phyloP scores from a whole-genome alignment of 2,888 invertebrate genomes.

The Drosophila sordidula region DNA sequence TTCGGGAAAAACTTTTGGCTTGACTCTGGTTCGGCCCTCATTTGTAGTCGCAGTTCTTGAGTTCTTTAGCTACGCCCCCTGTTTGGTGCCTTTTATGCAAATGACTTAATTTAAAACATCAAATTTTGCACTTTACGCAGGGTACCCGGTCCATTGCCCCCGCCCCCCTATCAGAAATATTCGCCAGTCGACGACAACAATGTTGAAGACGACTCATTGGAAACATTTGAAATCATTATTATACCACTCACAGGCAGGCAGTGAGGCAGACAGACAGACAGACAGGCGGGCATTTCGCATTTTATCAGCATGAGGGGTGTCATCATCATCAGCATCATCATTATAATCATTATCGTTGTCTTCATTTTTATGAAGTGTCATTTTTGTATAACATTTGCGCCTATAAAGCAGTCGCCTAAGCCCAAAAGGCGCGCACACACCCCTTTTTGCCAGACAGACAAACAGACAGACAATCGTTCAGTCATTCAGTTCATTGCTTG shows the following conservation, averaged over 20 bases:
- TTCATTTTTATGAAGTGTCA: conserved; percentile 78
- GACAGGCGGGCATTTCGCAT: conserved; percentile 28
- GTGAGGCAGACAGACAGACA: conserved; percentile 16
- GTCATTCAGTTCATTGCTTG: conserved; percentile 30
- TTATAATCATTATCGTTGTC: conserved; percentile 70
- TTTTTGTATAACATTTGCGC: conserved; percentile 73
- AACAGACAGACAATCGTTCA: conserved; percentile 16
- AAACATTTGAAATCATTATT: conserved; percentile 74
- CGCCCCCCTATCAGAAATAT: conserved; percentile 4
- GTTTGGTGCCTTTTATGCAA: conserved; percentile 60
- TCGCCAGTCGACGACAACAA: conserved; percentile 26
- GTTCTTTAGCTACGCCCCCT: conserved; percentile 6
- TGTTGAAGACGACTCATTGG: conserved; percentile 39
- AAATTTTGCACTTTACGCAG: conserved; percentile 65
- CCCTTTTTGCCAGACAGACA: conserved; percentile 28
- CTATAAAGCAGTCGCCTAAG: conserved; percentile 67
- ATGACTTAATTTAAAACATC: conserved; percentile 78
- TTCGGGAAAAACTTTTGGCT: conserved; percentile 11
- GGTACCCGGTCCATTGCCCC: neutral
- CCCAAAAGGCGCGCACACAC: conserved; percentile 53
- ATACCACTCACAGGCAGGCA: conserved; percentile 51
- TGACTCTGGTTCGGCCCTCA: conserved; percentile 20
- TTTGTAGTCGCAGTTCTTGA: conserved; percentile 40
- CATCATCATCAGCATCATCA: conserved; percentile 34
- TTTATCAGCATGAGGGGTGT: conserved; percentile 13